phyloP scores from a whole-genome alignment of 2,888 invertebrate species.

The Hofmannophila pseudospretella region DNA sequence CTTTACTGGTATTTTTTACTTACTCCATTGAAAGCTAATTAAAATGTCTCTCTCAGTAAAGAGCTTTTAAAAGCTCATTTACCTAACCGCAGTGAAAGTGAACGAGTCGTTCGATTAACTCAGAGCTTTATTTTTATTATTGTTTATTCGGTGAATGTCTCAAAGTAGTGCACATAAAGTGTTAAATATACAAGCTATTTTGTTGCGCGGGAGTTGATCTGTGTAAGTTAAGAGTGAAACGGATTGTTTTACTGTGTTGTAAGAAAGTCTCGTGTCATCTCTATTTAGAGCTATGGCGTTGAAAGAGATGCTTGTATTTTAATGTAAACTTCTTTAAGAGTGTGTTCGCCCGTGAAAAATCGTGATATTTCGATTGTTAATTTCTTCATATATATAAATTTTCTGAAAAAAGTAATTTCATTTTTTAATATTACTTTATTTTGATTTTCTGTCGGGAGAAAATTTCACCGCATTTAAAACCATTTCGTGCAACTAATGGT shows the following conservation, averaged over 20 bases:
- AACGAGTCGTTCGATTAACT: slow-evolving; percentile 23
- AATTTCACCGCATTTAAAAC: no score
- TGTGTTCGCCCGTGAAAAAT: no score
- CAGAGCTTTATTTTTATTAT: slow-evolving; percentile 16
- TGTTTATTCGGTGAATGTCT: slow-evolving; percentile 24
- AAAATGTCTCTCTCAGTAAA: slow-evolving; percentile 11
- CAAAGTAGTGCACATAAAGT: slow-evolving; percentile 43
- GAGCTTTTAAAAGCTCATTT: not conserved
- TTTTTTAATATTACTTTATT: no score
- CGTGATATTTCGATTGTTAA: no score
- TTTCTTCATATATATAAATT: no score
- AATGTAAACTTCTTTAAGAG: no score
- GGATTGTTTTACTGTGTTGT: not conserved
- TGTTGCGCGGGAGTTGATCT: slow-evolving; percentile 22
- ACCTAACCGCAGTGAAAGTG: slow-evolving; percentile 17
- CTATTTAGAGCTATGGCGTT: no score
- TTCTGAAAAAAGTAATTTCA: no score
- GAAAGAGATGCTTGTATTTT: no score
- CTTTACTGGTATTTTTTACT: not conserved
- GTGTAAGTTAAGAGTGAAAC: slow-evolving; percentile 13
- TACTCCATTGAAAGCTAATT: slow-evolving; percentile 12
- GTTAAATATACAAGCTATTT: slow-evolving; percentile 43
- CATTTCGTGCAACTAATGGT: no score
- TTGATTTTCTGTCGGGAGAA: no score
- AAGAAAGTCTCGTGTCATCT: no score